Percentiles rank a stretch among this genome's conserved stretches.
Conservation (phyloP, 1,140 invertebrate genomes). For the Armadillidium nasatum region DNA sequence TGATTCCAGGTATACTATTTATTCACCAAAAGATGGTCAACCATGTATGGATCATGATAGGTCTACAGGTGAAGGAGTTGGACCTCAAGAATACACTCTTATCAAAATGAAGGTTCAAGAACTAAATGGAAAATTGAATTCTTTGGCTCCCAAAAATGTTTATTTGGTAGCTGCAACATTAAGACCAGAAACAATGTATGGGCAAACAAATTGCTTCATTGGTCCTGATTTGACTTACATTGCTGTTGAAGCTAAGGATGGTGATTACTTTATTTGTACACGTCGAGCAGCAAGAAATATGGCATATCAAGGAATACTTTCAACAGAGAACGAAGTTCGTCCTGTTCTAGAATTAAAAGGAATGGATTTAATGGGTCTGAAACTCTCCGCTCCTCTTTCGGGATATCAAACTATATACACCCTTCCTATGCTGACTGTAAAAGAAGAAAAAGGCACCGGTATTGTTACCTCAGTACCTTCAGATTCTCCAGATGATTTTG, state of each 20-base stretch:
- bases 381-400: conserved; percentile 77
- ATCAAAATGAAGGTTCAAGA: conserved; percentile 80
- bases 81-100: conserved; percentile 95
- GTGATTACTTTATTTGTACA: conserved; percentile 75
- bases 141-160: conserved; percentile 50
- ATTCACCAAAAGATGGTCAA: conserved; percentile 91
- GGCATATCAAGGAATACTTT: conserved; percentile 89
- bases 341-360: conserved; percentile 65
- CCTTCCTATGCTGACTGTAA: conserved; percentile 96
- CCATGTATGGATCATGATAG: conserved; percentile 99
- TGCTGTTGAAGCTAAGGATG: conserved; percentile 62
- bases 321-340: conserved; percentile 70
- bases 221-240: conserved; percentile 92
- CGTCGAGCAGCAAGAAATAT: conserved; percentile 85
- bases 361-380: conserved; percentile 67
- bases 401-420: conserved; percentile 79
- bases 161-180: conserved; percentile 95
- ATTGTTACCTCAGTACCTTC: conserved; percentile 97
- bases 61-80: conserved; percentile 90
- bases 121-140: conserved; percentile 28
- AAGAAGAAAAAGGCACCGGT: conserved; percentile 95
- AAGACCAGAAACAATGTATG: conserved; percentile 98
- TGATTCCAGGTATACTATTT: conserved; percentile 77
- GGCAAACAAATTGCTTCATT: conserved; percentile 98
- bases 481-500: conserved; percentile 98